Percentiles rank a stretch among this genome's conserved stretches.
These are phyloP conservation scores for Drosophila yakuba DNA, from an alignment of 1,140 invertebrate species.

Conservation along the genomic window DNA sequence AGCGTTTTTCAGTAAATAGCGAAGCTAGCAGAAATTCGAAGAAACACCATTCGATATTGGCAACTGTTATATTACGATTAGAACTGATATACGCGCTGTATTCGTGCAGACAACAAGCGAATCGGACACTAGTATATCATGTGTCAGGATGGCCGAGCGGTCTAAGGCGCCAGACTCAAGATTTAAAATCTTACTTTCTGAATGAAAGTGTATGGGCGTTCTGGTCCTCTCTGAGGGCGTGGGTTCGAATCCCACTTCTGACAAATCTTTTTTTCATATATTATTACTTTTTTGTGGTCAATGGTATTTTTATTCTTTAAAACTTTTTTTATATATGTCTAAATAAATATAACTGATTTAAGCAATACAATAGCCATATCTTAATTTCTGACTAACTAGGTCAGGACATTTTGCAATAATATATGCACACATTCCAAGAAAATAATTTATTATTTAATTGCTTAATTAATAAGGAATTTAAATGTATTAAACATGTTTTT, in stretches of 20 bases:
- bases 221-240: slow-evolving; percentile 94
- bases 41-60: no score
- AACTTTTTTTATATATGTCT: no score
- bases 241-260: slow-evolving; percentile 95
- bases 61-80: neutral
- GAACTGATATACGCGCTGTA: slow-evolving; percentile 19
- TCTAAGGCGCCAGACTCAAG: slow-evolving; percentile 91
- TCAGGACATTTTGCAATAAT: no score
- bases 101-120: slow-evolving; percentile 3
- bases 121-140: neutral
- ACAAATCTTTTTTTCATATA: slow-evolving; percentile 13
- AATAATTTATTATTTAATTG: no score
- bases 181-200: slow-evolving; percentile 40
- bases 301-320: no score
- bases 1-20: neutral
- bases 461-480: no score
- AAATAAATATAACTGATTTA: no score
- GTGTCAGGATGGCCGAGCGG: slow-evolving; percentile 89
- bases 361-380: no score
- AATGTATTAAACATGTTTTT: no score
- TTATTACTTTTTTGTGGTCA: neutral
- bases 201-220: slow-evolving; percentile 85
- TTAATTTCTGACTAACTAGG: no score
- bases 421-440: no score
- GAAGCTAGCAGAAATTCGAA: neutral